Conservation (phyloP, 2,888 invertebrate genomes). For the Erebia ligea region DNA sequence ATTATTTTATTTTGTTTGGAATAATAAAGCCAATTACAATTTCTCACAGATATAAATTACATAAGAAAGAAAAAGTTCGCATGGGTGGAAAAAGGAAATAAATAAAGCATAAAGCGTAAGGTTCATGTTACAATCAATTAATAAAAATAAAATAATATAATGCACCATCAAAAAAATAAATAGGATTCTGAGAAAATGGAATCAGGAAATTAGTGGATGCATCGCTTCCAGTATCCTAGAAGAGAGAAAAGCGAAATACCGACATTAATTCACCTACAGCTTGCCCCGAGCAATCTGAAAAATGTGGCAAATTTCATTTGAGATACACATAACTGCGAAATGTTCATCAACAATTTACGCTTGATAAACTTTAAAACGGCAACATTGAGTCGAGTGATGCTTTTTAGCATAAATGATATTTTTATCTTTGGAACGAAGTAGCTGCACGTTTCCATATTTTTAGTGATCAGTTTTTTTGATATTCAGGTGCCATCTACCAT, state of each 20-base stretch:
- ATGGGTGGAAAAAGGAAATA: too few species aligned
- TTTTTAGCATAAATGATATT: background rate
- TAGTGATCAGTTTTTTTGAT: background rate
- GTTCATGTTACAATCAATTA: too few species aligned
- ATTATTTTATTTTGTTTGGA: too few species aligned
- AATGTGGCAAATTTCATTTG: conserved; percentile 4
- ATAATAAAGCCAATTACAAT: too few species aligned
- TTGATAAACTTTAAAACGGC: conserved; percentile 8
- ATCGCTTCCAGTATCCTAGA: background rate
- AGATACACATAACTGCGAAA: conserved; percentile 21
- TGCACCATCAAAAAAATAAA: background rate
- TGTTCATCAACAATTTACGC: conserved; percentile 24
- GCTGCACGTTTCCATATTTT: background rate
- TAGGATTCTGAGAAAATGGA: background rate
- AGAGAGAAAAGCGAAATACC: conserved; percentile 14
- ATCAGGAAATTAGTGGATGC: background rate
- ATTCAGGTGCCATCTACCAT: too few species aligned
- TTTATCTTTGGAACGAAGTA: background rate
- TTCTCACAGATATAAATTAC: too few species aligned
- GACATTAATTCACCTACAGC: conserved; percentile 18
- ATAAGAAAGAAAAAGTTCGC: too few species aligned
- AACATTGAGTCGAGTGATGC: background rate
- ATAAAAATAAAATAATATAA: too few species aligned
- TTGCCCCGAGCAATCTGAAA: conserved; percentile 13
- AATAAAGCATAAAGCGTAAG: too few species aligned